Evolutionary conservation across 92 coral and sea anemone species (phyloP).

Genomic region (Siderastrea siderea): DNA sequence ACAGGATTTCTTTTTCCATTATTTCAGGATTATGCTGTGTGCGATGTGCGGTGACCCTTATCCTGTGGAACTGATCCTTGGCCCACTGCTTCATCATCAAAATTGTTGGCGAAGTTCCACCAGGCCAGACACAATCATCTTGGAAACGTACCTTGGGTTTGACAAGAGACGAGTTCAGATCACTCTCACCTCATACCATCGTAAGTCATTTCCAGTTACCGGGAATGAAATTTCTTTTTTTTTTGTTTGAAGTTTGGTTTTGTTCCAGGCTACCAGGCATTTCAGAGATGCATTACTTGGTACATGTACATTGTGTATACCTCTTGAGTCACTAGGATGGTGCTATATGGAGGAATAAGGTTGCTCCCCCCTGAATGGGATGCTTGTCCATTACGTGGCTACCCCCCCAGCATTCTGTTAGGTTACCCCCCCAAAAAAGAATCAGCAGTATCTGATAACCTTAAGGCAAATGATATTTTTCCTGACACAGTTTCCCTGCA

Average conservation of each 20-base stretch:
- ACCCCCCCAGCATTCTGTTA: too few relatives aligned
- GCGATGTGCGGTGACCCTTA: constrained; percentile 99
- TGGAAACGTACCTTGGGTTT: constrained; percentile 94
- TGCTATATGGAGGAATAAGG: too few relatives aligned
- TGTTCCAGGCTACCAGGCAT: too few relatives aligned
- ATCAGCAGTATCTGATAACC: too few relatives aligned
- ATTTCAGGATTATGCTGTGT: constrained; percentile 88
- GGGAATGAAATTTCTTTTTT: neutral
- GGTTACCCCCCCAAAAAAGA: too few relatives aligned
- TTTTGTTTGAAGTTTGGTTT: neutral
- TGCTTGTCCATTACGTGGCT: too few relatives aligned
- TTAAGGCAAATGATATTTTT: too few relatives aligned
- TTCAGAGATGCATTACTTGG: too few relatives aligned
- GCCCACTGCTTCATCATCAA: constrained; percentile 94
- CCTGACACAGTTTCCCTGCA: too few relatives aligned
- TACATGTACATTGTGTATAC: too few relatives aligned
- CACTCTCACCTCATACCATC: constrained; percentile 93
- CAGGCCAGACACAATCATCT: constrained; percentile 90
- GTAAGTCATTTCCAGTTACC: constrained; percentile 74
- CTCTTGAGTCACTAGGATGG: too few relatives aligned
- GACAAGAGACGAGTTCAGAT: constrained; percentile 94
- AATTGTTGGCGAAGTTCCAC: constrained; percentile 95
- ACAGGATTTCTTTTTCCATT: neutral
- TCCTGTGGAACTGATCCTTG: constrained; percentile 97
- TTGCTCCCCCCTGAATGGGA: too few relatives aligned